Percentiles rank a stretch among this genome's conserved stretches.
Evolutionary conservation across 1,140 invertebrate genomes (phyloP).

Genomic region (Ditylenchus dipsaci): DNA sequence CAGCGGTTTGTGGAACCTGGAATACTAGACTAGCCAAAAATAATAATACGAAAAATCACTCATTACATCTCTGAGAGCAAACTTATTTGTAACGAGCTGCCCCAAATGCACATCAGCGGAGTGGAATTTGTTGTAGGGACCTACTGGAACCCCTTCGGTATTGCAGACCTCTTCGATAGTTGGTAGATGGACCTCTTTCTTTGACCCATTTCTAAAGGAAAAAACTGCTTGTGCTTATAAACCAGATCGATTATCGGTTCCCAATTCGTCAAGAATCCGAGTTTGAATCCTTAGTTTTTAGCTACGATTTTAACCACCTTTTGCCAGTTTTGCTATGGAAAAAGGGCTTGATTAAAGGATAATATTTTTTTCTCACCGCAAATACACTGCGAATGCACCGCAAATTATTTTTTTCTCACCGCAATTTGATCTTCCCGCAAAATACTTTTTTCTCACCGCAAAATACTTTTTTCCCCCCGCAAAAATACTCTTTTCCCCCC

Average conservation of each 20-base stretch:
- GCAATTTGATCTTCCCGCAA: too few relatives aligned
- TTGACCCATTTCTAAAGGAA: not conserved
- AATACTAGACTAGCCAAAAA: not conserved
- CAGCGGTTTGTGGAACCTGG: conserved; percentile 34
- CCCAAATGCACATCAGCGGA: conserved; percentile 7
- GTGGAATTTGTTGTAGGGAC: conserved; percentile 24
- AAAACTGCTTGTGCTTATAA: too few relatives aligned
- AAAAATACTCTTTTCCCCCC: too few relatives aligned
- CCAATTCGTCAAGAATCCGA: not conserved
- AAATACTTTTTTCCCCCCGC: too few relatives aligned
- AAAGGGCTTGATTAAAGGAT: not conserved
- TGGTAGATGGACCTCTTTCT: not conserved
- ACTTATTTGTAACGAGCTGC: conserved; percentile 26
- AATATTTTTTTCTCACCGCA: too few relatives aligned
- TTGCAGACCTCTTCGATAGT: conserved; percentile 18
- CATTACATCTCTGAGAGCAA: conserved; percentile 21
- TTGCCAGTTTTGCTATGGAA: not conserved
- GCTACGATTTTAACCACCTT: not conserved
- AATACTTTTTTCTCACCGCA: too few relatives aligned
- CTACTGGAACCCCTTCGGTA: conserved; percentile 22
- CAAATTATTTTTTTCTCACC: too few relatives aligned
- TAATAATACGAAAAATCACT: conserved; percentile 4
- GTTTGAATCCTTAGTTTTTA: not conserved
- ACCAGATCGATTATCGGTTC: not conserved
- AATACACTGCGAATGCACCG: too few relatives aligned